These are phyloP conservation scores for Oncorhynchus mykiss DNA, from an alignment of 2,113 vertebrate species.

Conservation along the genomic window DNA sequence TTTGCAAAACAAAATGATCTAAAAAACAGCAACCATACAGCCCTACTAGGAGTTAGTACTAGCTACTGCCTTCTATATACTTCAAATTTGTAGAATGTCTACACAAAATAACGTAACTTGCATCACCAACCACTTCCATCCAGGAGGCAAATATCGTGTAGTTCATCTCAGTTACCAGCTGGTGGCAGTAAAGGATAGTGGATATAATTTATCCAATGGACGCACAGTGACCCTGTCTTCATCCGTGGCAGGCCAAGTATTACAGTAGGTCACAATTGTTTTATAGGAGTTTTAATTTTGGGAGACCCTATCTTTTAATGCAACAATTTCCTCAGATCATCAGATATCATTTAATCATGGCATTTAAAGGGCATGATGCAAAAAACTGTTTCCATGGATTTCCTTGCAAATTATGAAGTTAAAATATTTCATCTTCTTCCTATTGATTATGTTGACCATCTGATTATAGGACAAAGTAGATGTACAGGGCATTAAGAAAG, in stretches of 20 bases:
- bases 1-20: neutral
- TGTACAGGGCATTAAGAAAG: no score
- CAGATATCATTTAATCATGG: neutral
- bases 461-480: neutral
- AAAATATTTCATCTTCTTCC: neutral
- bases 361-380: neutral
- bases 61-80: neutral
- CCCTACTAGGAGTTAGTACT: neutral
- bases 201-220: no score
- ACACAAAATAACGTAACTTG: no score
- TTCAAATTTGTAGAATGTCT: no score
- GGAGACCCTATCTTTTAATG: no score
- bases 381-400: neutral
- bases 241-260: no score
- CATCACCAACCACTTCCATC: no score
- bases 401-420: neutral
- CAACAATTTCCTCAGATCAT: neutral
- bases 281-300: no score
- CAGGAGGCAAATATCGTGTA: no score
- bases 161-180: no score
- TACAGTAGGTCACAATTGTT: neutral
- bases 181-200: no score
- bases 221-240: no score
- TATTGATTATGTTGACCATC: neutral
- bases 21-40: neutral